phyloP scores from a whole-genome alignment of 1,140 invertebrate species.

The Lanistes nyassanus region DNA sequence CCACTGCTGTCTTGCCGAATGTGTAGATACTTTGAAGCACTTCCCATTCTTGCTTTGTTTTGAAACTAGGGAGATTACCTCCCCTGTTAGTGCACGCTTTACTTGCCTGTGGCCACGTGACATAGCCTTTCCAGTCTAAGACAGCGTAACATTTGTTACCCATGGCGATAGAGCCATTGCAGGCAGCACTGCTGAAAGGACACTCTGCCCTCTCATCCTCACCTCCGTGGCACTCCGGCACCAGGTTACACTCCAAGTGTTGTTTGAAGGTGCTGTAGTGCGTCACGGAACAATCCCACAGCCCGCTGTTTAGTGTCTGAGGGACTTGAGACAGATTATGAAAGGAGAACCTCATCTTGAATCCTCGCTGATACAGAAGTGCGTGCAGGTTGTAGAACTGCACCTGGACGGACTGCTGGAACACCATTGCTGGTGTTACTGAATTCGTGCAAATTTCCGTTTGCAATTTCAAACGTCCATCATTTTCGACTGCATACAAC shows the following conservation, averaged over 20 bases:
- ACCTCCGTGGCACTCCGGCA: neutral
- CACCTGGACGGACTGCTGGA: too few relatives aligned
- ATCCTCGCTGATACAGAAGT: too few relatives aligned
- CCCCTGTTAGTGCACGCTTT: neutral
- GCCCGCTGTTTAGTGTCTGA: neutral
- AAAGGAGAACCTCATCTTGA: constrained; percentile 4
- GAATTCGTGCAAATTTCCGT: too few relatives aligned
- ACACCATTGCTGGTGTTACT: too few relatives aligned
- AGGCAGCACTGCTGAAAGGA: neutral
- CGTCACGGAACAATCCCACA: constrained; percentile 2
- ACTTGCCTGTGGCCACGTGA: neutral
- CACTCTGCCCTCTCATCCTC: neutral
- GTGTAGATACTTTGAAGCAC: neutral
- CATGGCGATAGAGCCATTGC: neutral
- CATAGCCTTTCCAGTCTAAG: neutral
- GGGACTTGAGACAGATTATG: neutral
- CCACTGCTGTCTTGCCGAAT: neutral
- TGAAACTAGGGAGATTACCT: neutral
- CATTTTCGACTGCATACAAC: too few relatives aligned
- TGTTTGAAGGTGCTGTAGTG: neutral
- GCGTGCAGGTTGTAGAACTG: too few relatives aligned
- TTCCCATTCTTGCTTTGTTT: neutral
- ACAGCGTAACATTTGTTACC: neutral
- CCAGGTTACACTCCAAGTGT: neutral
- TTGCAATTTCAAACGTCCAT: too few relatives aligned